Percentiles rank a stretch among this genome's conserved stretches.
Evolutionary conservation across 2,113 vertebrate species (phyloP).

Genomic region (Coreoperca whiteheadi): DNA sequence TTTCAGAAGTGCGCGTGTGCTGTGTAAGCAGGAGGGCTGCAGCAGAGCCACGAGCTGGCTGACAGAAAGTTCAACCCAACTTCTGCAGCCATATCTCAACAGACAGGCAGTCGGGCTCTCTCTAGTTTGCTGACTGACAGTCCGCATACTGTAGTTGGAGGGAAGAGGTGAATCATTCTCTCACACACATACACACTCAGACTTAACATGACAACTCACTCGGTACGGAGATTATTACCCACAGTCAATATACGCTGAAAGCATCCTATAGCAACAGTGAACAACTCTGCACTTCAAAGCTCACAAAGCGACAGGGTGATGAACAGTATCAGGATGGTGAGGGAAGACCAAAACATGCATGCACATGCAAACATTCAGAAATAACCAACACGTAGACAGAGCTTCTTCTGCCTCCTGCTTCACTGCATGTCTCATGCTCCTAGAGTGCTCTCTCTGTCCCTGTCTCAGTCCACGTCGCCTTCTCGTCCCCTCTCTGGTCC

Average conservation of each 20-base stretch:
- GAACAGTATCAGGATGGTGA: background rate
- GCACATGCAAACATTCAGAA: conserved; percentile 37
- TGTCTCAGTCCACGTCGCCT: conserved; percentile 9
- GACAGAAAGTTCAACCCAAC: conserved; percentile 58
- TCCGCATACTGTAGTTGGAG: background rate
- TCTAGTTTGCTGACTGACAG: background rate
- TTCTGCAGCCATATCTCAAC: conserved; percentile 47
- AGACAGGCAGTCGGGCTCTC: background rate
- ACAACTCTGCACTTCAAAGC: conserved; percentile 2
- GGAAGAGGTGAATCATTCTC: conserved; percentile 3
- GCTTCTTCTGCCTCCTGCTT: conserved; percentile 43
- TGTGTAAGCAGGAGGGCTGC: conserved; percentile 18
- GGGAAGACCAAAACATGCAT: conserved; percentile 9
- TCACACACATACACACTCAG: conserved; percentile 23
- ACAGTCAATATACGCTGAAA: background rate
- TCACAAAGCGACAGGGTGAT: background rate
- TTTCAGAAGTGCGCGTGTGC: background rate
- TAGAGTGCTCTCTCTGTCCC: conserved; percentile 28
- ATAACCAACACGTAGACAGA: conserved; percentile 21
- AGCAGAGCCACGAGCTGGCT: conserved; percentile 26
- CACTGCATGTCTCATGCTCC: conserved; percentile 45
- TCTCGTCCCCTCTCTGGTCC: conserved; percentile 13
- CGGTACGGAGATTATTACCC: background rate
- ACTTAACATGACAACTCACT: background rate
- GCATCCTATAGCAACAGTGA: background rate